These are phyloP conservation scores for Danio kyathit DNA, from an alignment of 2,797 vertebrate genomes.

Conservation along the genomic window DNA sequence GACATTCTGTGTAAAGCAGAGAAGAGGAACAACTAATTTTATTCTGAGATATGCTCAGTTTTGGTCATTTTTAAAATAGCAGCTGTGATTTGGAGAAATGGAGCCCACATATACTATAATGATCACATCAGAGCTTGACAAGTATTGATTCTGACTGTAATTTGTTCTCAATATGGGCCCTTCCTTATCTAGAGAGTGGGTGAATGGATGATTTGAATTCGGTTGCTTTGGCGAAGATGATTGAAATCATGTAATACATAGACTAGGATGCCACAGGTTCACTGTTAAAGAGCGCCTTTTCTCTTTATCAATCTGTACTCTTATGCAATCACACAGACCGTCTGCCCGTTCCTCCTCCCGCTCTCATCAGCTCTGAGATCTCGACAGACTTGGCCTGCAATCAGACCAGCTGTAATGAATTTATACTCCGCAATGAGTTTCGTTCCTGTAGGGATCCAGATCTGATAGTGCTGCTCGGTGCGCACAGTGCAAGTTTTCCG, in stretches of 20 bases:
- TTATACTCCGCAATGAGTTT: constrained; percentile 20
- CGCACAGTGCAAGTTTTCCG: neutral
- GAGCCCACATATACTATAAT: neutral
- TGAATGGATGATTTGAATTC: constrained; percentile 35
- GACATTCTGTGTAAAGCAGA: neutral
- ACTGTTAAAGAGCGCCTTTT: constrained; percentile 36
- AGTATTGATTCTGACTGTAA: constrained; percentile 44
- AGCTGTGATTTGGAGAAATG: neutral
- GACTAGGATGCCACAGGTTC: constrained; percentile 27
- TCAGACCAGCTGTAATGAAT: constrained; percentile 54
- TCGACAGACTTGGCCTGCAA: constrained; percentile 41
- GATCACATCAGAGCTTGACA: constrained; percentile 30
- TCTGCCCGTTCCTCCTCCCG: constrained; percentile 19
- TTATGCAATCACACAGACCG: constrained; percentile 52
- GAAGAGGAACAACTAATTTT: neutral
- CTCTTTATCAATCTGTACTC: constrained; percentile 41
- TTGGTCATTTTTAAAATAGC: neutral
- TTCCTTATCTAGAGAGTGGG: constrained; percentile 27
- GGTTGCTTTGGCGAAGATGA: constrained; percentile 6
- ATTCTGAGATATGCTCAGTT: neutral
- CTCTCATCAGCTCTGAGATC: constrained; percentile 46
- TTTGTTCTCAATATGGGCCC: constrained; percentile 27
- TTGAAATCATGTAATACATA: constrained; percentile 25
- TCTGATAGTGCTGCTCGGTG: constrained; percentile 30
- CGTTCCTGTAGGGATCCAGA: constrained; percentile 33